Conservation (phyloP, 2,113 vertebrate genomes). For the Boulengeromyrus knoepffleri region DNA sequence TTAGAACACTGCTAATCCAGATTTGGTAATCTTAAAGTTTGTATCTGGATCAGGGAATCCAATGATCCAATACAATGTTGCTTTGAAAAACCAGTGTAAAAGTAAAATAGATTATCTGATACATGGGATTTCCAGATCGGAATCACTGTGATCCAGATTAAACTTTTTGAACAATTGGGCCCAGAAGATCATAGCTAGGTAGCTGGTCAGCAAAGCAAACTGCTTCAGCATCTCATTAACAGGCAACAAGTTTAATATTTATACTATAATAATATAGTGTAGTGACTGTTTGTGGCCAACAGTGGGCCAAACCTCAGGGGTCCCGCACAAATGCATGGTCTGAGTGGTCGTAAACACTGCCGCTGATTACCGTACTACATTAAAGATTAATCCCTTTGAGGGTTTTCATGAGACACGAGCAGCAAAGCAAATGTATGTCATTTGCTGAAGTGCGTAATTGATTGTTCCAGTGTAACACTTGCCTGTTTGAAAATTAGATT, state of each 20-base stretch:
- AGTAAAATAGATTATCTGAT: not conserved
- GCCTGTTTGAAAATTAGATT: not conserved
- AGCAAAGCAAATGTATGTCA: not conserved
- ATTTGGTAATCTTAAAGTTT: not conserved
- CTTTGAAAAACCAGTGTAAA: not conserved
- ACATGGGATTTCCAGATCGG: not conserved
- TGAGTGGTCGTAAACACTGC: not conserved
- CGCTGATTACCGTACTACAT: not conserved
- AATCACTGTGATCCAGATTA: not conserved
- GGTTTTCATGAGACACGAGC: not conserved
- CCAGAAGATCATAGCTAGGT: not conserved
- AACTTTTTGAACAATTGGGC: not conserved
- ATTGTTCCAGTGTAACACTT: not conserved
- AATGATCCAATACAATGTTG: not conserved
- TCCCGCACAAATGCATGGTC: not conserved
- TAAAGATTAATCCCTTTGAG: not conserved
- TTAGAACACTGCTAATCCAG: not conserved
- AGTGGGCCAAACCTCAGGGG: not conserved
- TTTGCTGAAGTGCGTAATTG: not conserved
- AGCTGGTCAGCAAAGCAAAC: not conserved
- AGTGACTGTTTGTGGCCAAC: not conserved
- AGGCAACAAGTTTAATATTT: not conserved
- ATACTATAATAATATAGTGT: not conserved
- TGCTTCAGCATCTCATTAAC: not conserved
- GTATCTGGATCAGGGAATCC: not conserved